Evolutionary conservation across 2,797 vertebrate species (phyloP).

Genomic region (Takifugu ocellatus): DNA sequence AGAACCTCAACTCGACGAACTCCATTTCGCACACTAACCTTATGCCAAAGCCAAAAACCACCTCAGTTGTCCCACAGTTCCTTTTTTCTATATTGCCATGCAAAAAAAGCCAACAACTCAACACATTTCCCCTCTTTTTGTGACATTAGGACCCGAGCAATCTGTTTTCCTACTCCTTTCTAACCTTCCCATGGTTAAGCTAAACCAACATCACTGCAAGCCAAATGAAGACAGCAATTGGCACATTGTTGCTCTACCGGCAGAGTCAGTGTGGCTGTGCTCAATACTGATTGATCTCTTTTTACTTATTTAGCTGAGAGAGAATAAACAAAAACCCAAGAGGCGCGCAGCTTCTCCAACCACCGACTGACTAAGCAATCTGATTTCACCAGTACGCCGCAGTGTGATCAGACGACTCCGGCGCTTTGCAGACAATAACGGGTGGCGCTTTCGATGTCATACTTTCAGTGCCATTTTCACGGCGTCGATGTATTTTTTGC

Average conservation of each 20-base stretch:
- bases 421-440: too few relatives aligned
- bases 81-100: too few relatives aligned
- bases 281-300: constrained; percentile 46
- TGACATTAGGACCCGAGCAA: too few relatives aligned
- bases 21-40: too few relatives aligned
- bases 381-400: constrained; percentile 5
- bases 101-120: too few relatives aligned
- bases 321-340: background rate
- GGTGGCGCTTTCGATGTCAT: too few relatives aligned
- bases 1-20: too few relatives aligned
- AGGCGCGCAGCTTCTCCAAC: constrained; percentile 8
- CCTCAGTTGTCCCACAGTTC: too few relatives aligned
- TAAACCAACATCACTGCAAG: constrained; percentile 11
- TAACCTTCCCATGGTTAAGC: background rate
- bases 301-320: constrained; percentile 38
- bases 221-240: constrained; percentile 17
- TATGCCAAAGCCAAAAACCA: too few relatives aligned
- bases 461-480: too few relatives aligned
- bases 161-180: background rate
- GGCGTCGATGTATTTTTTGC: too few relatives aligned
- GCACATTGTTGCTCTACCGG: constrained; percentile 15
- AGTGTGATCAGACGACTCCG: background rate
- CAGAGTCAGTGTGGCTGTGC: constrained; percentile 21
- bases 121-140: too few relatives aligned
- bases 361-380: constrained; percentile 28